A percentile compares a stretch with the other conserved stretches of the same genome.
These are phyloP conservation scores for Caenorhabditis sp. DNA, from an alignment of 2,888 invertebrate genomes.

Conservation along the genomic window DNA sequence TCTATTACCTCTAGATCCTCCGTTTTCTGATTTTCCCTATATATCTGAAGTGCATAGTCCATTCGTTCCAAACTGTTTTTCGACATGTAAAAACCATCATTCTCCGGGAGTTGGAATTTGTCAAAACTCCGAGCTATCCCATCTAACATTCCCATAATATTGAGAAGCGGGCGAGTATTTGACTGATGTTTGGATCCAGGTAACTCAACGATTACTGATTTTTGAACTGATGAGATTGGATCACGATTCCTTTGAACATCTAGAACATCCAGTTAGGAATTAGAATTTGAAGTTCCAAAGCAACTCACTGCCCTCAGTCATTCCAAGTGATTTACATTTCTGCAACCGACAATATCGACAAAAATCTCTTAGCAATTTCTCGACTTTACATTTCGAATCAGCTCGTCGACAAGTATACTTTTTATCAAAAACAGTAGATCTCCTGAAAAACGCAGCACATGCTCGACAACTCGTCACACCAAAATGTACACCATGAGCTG, in stretches of 20 bases:
- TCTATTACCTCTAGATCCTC: conserved; percentile 13
- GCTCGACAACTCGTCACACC: conserved; percentile 48
- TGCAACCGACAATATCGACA: conserved; percentile 46
- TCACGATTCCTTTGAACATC: conserved; percentile 52
- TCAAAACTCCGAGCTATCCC: conserved; percentile 20
- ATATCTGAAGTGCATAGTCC: conserved; percentile 31
- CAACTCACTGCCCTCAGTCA: conserved; percentile 48
- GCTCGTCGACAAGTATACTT: conserved; percentile 39
- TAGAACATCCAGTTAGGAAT: neutral
- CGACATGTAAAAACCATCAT: conserved; percentile 15
- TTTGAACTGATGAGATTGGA: no score
- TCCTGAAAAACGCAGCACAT: conserved; percentile 52
- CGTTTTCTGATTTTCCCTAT: conserved; percentile 18
- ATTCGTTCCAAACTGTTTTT: conserved; percentile 22
- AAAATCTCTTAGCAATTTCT: conserved; percentile 29
- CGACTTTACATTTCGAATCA: conserved; percentile 27
- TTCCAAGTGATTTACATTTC: conserved; percentile 43
- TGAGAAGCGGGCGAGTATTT: conserved; percentile 11
- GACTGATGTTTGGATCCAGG: conserved; percentile 18
- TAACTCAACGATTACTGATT: conserved; percentile 10
- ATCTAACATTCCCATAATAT: conserved; percentile 19
- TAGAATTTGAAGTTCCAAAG: neutral
- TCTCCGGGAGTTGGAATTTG: conserved; percentile 25
- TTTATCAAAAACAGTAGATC: conserved; percentile 17
- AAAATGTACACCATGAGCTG: conserved; percentile 48